Conservation (phyloP, 2,797 vertebrate genomes). For the Chaenodraco wilsoni region DNA sequence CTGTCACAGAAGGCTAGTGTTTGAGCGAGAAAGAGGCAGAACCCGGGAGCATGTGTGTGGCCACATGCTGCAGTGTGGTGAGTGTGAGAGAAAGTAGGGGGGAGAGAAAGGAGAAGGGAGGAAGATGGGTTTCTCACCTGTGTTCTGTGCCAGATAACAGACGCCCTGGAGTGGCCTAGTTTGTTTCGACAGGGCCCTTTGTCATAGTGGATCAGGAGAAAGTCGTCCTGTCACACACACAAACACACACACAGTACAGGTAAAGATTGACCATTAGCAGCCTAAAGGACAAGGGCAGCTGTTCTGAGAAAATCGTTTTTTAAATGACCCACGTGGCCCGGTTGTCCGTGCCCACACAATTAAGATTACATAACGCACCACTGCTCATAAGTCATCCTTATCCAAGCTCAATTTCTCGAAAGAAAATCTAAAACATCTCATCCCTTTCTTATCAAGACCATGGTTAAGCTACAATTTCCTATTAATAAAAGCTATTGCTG, state of each 20-base stretch:
- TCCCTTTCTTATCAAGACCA: constrained; percentile 30
- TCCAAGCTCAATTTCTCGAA: constrained; percentile 9
- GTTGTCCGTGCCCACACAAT: constrained; percentile 26
- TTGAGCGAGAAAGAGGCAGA: constrained; percentile 27
- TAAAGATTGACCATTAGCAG: constrained; percentile 45
- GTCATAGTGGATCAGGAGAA: constrained; percentile 98
- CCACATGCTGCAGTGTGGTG: constrained; percentile 51
- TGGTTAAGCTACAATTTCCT: constrained; percentile 34
- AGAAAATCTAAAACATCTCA: constrained; percentile 9
- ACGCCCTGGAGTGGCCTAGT: constrained; percentile 97
- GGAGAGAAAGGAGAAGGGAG: neutral
- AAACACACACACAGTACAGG: constrained; percentile 29
- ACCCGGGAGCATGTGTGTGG: constrained; percentile 49
- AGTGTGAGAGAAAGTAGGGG: neutral
- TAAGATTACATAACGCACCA: constrained; percentile 49
- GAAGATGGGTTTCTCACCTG: constrained; percentile 86
- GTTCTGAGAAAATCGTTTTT: constrained; percentile 56
- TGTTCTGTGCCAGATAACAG: constrained; percentile 99
- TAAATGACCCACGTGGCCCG: constrained; percentile 35
- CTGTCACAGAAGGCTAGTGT: constrained; percentile 9
- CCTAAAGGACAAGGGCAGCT: constrained; percentile 31
- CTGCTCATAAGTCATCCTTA: constrained; percentile 17
- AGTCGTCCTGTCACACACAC: constrained; percentile 90
- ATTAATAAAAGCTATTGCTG: constrained; percentile 30
- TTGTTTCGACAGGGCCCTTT: constrained; percentile 99